These are phyloP conservation scores for Prietella phreatophila DNA, from an alignment of 2,113 vertebrate genomes.

Conservation along the genomic window DNA sequence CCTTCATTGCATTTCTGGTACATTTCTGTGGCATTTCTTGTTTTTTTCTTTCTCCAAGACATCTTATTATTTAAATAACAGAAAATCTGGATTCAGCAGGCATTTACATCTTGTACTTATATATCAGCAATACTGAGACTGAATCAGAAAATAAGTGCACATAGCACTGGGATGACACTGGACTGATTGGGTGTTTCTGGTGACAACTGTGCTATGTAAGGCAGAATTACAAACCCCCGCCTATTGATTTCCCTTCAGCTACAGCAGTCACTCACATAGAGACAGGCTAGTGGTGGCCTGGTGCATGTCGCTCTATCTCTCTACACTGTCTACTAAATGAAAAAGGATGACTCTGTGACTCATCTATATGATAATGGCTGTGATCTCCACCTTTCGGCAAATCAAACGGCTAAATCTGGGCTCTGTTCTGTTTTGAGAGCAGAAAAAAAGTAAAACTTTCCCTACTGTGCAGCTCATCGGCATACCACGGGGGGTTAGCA, in stretches of 20 bases:
- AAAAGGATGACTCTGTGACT: slow-evolving; percentile 69
- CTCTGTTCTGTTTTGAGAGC: slow-evolving; percentile 59
- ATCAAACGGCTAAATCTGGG: slow-evolving; percentile 67
- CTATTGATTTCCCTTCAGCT: slow-evolving; percentile 73
- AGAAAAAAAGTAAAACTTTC: slow-evolving; percentile 63
- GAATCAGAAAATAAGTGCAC: slow-evolving; percentile 43
- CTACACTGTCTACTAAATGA: slow-evolving; percentile 66
- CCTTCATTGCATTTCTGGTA: not conserved
- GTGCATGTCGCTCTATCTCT: slow-evolving; percentile 27
- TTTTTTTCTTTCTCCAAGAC: not conserved
- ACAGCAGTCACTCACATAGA: slow-evolving; percentile 55
- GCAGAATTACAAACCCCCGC: slow-evolving; percentile 67
- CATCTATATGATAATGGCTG: slow-evolving; percentile 77
- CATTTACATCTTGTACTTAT: not conserved
- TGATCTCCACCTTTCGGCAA: slow-evolving; percentile 65
- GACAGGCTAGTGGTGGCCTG: slow-evolving; percentile 34
- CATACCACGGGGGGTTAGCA: slow-evolving; percentile 58
- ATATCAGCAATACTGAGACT: not conserved
- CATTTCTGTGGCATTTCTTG: not conserved
- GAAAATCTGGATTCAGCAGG: not conserved
- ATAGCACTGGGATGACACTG: slow-evolving; percentile 33
- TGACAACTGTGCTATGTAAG: slow-evolving; percentile 54
- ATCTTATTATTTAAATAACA: slow-evolving; percentile 1
- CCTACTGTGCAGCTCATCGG: slow-evolving; percentile 36
- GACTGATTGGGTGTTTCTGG: slow-evolving; percentile 58